These are phyloP conservation scores for Eristalis tenax DNA, from an alignment of 2,888 invertebrate genomes.

Conservation along the genomic window DNA sequence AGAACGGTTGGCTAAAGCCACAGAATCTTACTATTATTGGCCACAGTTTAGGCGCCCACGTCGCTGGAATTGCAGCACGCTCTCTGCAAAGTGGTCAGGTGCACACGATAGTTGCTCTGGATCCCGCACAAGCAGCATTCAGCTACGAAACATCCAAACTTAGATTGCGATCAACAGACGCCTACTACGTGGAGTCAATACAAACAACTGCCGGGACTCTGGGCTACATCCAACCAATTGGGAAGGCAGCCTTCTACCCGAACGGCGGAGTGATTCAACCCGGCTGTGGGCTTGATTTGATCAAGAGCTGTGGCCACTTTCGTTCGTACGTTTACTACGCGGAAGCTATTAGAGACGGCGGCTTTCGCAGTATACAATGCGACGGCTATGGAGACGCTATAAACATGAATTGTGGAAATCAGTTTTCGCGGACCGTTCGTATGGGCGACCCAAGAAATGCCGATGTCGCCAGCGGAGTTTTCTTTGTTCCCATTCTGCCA, in stretches of 20 bases:
- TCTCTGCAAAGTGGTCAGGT: slow-evolving; percentile 82
- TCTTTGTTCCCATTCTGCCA: slow-evolving; percentile 75
- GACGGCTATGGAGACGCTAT: slow-evolving; percentile 77
- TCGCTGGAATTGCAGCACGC: slow-evolving; percentile 84
- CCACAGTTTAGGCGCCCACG: slow-evolving; percentile 84
- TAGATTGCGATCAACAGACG: slow-evolving; percentile 76
- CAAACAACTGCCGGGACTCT: slow-evolving; percentile 77
- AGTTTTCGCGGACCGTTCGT: slow-evolving; percentile 64
- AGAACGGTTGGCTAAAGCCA: slow-evolving; percentile 81
- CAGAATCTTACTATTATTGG: slow-evolving; percentile 83
- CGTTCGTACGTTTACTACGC: slow-evolving; percentile 81
- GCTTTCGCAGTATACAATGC: slow-evolving; percentile 76
- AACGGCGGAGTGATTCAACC: slow-evolving; percentile 83
- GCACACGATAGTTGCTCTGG: slow-evolving; percentile 83
- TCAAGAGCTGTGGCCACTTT: slow-evolving; percentile 81
- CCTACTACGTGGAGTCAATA: slow-evolving; percentile 78
- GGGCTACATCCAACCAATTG: slow-evolving; percentile 78
- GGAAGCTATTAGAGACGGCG: slow-evolving; percentile 79
- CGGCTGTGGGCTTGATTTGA: slow-evolving; percentile 81
- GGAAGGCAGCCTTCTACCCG: slow-evolving; percentile 83
- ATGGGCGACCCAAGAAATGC: slow-evolving; percentile 77
- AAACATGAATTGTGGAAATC: slow-evolving; percentile 65
- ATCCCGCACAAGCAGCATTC: slow-evolving; percentile 78
- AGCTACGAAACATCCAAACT: slow-evolving; percentile 73
- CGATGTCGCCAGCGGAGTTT: slow-evolving; percentile 75